Evolutionary conservation across 2,797 vertebrate species (phyloP).

Genomic region (Coluber constrictor): DNA sequence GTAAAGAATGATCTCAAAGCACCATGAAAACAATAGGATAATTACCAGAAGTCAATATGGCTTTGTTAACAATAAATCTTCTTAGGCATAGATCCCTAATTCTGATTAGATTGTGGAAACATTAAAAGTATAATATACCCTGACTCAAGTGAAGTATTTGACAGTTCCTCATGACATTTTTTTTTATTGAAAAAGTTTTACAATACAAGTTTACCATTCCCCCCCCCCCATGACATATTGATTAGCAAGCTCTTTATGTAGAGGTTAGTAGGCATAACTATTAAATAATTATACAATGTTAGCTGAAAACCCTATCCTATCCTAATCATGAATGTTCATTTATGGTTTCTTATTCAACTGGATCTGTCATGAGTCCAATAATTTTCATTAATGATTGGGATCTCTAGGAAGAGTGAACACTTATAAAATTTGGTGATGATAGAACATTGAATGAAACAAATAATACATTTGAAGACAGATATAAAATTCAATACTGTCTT

Average conservation of each 20-base stretch:
- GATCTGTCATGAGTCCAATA: background rate
- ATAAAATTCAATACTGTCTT: background rate
- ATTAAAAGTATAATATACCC: background rate
- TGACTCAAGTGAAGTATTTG: background rate
- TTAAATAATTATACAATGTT: background rate
- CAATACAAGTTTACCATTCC: too few species aligned
- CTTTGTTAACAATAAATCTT: background rate
- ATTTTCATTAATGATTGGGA: background rate
- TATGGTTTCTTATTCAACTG: background rate
- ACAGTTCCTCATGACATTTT: background rate
- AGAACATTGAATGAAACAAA: background rate
- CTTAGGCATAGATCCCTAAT: background rate
- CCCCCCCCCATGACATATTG: background rate
- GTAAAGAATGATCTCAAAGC: background rate
- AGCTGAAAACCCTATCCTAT: background rate
- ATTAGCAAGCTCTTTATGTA: background rate
- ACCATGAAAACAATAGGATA: background rate
- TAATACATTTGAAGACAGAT: background rate
- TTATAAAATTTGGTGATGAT: background rate
- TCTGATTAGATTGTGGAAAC: background rate
- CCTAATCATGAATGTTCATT: background rate
- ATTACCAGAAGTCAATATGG: background rate
- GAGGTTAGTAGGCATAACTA: background rate
- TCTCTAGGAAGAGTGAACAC: background rate
- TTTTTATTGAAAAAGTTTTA: too few species aligned